phyloP scores from a whole-genome alignment of 2,888 invertebrate species.

The Elegia similella region DNA sequence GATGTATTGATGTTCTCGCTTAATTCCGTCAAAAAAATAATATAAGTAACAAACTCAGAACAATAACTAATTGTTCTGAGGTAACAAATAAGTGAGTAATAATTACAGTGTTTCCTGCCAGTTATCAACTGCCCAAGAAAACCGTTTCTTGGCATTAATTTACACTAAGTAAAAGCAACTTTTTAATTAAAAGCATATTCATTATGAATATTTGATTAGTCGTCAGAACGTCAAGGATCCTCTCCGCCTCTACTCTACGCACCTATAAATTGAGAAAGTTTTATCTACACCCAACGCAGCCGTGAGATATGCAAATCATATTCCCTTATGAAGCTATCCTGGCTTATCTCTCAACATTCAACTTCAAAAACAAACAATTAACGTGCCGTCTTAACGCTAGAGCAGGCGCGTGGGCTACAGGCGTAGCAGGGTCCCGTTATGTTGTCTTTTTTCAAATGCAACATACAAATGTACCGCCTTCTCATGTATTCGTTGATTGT shows the following conservation, averaged over 20 bases:
- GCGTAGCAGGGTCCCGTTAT: too few relatives aligned
- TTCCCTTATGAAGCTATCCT: constrained; percentile 15
- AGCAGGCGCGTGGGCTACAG: too few relatives aligned
- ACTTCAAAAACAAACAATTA: background rate
- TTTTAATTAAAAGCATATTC: constrained; percentile 9
- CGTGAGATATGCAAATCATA: constrained; percentile 21
- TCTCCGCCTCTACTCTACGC: background rate
- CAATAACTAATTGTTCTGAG: too few relatives aligned
- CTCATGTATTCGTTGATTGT: too few relatives aligned
- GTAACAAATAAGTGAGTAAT: too few relatives aligned
- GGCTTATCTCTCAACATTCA: constrained; percentile 8
- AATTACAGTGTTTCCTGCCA: too few relatives aligned
- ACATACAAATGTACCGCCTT: too few relatives aligned
- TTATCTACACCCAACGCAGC: constrained; percentile 12
- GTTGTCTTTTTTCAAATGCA: too few relatives aligned
- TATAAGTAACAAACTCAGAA: too few relatives aligned
- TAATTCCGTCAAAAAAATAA: too few relatives aligned
- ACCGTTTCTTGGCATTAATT: constrained; percentile 2
- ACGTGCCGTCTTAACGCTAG: background rate
- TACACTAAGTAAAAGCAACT: constrained; percentile 7
- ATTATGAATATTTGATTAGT: constrained; percentile 14
- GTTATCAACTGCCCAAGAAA: background rate
- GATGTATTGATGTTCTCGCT: too few relatives aligned
- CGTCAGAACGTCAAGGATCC: constrained; percentile 10
- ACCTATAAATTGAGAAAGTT: constrained; percentile 13